Conservation (phyloP, 2,113 vertebrate genomes). For the Colius striatus region DNA sequence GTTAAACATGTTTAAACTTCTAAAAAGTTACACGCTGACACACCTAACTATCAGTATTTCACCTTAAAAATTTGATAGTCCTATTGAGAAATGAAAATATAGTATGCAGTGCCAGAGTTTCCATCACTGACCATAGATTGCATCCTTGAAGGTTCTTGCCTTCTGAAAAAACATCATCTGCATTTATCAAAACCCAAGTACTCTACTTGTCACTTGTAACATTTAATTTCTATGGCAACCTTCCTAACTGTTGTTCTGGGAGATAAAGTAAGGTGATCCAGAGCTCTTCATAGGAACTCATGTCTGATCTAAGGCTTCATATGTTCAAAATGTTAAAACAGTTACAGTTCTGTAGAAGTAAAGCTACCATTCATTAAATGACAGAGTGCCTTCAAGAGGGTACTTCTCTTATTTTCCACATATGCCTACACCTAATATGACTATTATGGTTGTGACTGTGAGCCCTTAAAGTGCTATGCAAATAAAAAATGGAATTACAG, state of each 20-base stretch:
- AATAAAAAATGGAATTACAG: neutral
- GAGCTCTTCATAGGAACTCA: neutral
- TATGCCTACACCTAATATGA: neutral
- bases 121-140: neutral
- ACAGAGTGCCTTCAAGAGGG: neutral
- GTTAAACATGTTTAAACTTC: neutral
- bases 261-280: neutral
- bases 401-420: neutral
- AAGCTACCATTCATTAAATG: slow-evolving; percentile 13
- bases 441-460: slow-evolving; percentile 24
- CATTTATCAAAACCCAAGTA: neutral
- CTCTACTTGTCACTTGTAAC: neutral
- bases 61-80: neutral
- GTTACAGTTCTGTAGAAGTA: neutral
- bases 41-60: neutral
- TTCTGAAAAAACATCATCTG: neutral
- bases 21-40: neutral
- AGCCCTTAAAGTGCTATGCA: neutral
- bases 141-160: neutral
- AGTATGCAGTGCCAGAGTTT: neutral
- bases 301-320: neutral
- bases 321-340: slow-evolving; percentile 19
- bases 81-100: neutral
- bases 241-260: neutral
- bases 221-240: neutral